A percentile compares a stretch with the other conserved stretches of the same genome.
Evolutionary conservation across 1,140 invertebrate genomes (phyloP).

Genomic region (Phenacoccus solenopsis): DNA sequence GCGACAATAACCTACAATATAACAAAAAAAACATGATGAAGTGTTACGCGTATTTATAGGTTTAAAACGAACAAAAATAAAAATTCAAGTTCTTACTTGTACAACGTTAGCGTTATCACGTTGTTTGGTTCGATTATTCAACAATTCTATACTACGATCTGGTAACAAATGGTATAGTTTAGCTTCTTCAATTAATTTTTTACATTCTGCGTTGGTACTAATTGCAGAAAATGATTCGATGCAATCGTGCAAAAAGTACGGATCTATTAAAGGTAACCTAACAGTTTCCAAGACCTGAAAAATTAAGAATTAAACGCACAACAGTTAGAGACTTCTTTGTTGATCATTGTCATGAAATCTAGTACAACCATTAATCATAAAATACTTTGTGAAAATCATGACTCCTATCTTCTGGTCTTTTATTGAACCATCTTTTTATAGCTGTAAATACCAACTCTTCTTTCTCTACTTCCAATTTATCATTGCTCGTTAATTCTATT

Average conservation of each 20-base stretch:
- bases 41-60: background rate
- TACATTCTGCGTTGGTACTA: constrained; percentile 33
- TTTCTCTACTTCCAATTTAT: constrained; percentile 40
- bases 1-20: constrained; percentile 38
- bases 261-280: constrained; percentile 41
- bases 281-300: constrained; percentile 40
- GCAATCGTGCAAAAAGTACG: constrained; percentile 45
- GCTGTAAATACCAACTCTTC: constrained; percentile 45
- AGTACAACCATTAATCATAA: too few species aligned
- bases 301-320: background rate
- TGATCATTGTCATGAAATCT: too few species aligned
- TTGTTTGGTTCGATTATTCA: constrained; percentile 32
- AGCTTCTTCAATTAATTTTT: constrained; percentile 37
- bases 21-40: constrained; percentile 20
- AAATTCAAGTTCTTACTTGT: constrained; percentile 25
- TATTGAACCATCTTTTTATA: constrained; percentile 39
- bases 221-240: constrained; percentile 37
- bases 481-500: constrained; percentile 40
- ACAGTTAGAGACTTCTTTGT: too few species aligned
- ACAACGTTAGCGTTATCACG: constrained; percentile 31
- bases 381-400: constrained; percentile 33
- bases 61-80: background rate
- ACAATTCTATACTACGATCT: constrained; percentile 36
- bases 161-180: constrained; percentile 40
- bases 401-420: constrained; percentile 31